phyloP scores from a whole-genome alignment of 2,888 invertebrate species.

The Bombylius discolor region DNA sequence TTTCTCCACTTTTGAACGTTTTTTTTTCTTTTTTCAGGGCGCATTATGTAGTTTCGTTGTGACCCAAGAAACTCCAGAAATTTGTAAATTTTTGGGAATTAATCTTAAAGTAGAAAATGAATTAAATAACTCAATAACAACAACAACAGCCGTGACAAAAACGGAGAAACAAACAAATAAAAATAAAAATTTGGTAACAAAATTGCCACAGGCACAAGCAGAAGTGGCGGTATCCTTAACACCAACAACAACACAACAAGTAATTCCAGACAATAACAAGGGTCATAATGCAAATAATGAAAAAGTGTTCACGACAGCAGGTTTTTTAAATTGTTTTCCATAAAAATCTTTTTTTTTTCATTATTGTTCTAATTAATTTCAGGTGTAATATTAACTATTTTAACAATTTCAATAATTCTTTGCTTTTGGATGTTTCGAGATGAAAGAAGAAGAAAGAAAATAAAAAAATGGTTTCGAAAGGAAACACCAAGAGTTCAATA shows the following conservation, averaged over 20 bases:
- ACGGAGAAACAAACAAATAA: too few relatives aligned
- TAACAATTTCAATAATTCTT: neutral
- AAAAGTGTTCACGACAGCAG: neutral
- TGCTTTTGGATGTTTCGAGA: neutral
- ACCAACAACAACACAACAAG: neutral
- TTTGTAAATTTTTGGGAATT: neutral
- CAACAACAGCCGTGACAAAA: too few relatives aligned
- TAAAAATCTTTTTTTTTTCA: too few relatives aligned
- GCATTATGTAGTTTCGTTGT: neutral
- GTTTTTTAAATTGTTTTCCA: neutral
- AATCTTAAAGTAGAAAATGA: neutral
- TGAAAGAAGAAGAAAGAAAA: neutral
- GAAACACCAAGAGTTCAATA: neutral
- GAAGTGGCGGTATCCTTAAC: too few relatives aligned
- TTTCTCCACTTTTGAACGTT: neutral
- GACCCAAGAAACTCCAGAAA: neutral
- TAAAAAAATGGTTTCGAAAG: neutral
- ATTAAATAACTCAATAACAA: too few relatives aligned
- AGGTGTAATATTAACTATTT: neutral
- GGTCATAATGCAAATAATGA: neutral
- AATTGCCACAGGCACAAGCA: neutral
- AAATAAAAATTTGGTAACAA: neutral
- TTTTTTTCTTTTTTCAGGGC: neutral
- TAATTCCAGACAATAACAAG: neutral
- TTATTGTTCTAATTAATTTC: neutral